Conservation (phyloP, 2,888 invertebrate species). For the Deilephila elpenor region DNA sequence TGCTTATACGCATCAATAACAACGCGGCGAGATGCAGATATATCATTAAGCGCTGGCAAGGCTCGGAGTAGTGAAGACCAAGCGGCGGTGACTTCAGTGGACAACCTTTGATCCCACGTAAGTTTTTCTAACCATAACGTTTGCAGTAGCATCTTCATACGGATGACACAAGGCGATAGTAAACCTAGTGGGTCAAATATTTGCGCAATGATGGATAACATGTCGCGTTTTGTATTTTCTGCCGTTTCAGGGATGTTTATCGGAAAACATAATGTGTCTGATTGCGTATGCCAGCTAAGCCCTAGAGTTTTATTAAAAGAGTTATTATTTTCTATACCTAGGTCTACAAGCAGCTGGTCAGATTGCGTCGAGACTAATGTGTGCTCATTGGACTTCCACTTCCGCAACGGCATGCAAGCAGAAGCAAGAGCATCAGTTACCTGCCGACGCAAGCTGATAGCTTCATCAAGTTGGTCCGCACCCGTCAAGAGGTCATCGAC, state of each 20-base stretch:
- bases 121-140: background rate
- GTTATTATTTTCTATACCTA: too few species aligned
- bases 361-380: too few species aligned
- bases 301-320: too few species aligned
- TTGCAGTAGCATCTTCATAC: constrained; percentile 3
- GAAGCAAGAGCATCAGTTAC: too few species aligned
- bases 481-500: too few species aligned
- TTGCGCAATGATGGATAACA: background rate
- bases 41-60: background rate
- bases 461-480: too few species aligned
- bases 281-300: background rate
- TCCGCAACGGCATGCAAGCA: too few species aligned
- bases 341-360: too few species aligned
- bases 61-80: background rate
- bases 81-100: background rate
- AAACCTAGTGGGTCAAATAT: background rate
- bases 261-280: background rate
- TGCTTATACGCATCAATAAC: background rate
- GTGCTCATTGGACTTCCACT: too few species aligned
- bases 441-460: too few species aligned
- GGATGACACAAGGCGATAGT: constrained; percentile 1
- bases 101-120: background rate
- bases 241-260: background rate
- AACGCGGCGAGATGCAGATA: background rate
- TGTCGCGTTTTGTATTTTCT: constrained; percentile 1